phyloP scores from a whole-genome alignment of 2,113 vertebrate genomes.

The Protomyctophum bolini region DNA sequence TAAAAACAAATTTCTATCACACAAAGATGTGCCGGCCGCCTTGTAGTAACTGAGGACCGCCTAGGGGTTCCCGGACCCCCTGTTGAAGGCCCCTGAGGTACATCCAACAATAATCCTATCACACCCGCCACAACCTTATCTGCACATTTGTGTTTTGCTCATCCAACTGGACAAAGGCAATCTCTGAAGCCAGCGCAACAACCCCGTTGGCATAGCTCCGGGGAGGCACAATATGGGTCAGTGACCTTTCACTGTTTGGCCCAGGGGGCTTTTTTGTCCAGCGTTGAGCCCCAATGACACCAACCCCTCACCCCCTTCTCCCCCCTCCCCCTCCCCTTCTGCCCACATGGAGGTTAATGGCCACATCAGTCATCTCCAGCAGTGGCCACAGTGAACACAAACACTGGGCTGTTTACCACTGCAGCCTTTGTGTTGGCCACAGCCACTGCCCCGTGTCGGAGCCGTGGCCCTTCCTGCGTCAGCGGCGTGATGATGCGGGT shows the following conservation, averaged over 20 bases:
- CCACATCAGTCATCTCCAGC: conserved; percentile 72
- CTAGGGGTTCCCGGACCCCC: no score
- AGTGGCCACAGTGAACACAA: conserved; percentile 66
- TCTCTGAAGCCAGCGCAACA: conserved; percentile 43
- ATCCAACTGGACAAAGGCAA: conserved; percentile 51
- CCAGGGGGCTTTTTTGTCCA: conserved; percentile 61
- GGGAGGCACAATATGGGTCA: conserved; percentile 70
- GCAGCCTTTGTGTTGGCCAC: conserved; percentile 67
- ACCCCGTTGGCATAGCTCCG: conserved; percentile 46
- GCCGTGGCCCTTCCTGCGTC: conserved; percentile 45
- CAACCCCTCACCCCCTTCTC: conserved; percentile 33
- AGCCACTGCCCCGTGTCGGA: conserved; percentile 55
- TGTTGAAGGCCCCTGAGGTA: no score
- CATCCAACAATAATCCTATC: not conserved
- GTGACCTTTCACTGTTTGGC: conserved; percentile 60
- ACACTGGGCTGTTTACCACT: conserved; percentile 65
- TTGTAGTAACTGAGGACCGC: no score
- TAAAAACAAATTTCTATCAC: no score
- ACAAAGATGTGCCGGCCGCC: no score
- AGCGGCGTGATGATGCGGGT: not conserved
- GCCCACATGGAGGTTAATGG: conserved; percentile 63
- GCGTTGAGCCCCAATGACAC: conserved; percentile 20
- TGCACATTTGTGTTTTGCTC: conserved; percentile 48
- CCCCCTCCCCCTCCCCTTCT: not conserved
- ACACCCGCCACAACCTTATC: conserved; percentile 24